Conservation (phyloP, 2,888 invertebrate genomes). For the Melinopterus prodromus region DNA sequence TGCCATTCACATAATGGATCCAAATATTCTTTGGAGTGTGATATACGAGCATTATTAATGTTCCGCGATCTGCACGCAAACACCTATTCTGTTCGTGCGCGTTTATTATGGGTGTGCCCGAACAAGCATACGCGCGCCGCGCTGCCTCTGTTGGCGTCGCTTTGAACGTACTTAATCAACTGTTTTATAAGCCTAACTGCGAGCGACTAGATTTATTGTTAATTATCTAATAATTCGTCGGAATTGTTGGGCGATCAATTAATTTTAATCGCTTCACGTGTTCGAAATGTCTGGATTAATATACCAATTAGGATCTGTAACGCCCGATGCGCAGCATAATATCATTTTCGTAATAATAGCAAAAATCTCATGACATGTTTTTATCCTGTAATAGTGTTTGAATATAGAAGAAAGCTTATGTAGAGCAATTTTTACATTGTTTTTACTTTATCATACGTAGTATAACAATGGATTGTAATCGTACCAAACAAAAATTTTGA, state of each 20-base stretch:
- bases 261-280: background rate
- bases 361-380: no score
- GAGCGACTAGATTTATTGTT: conserved; percentile 4
- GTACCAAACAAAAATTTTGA: no score
- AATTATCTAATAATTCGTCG: background rate
- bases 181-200: conserved; percentile 4
- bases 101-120: conserved; percentile 4
- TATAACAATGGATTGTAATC: no score
- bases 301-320: background rate
- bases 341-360: no score
- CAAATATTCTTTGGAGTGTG: background rate
- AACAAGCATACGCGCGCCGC: background rate
- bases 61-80: background rate
- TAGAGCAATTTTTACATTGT: no score
- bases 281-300: background rate
- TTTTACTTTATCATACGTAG: no score
- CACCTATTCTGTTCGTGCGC: background rate
- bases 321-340: background rate
- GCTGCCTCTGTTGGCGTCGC: background rate
- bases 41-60: background rate
- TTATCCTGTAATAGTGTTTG: no score
- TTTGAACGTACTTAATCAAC: conserved; percentile 4
- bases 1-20: background rate
- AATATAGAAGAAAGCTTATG: no score
- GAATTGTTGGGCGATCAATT: background rate